Percentiles rank a stretch among this genome's conserved stretches.
Conservation (phyloP, 2,888 invertebrate genomes). For the Craniophora ligustri region DNA sequence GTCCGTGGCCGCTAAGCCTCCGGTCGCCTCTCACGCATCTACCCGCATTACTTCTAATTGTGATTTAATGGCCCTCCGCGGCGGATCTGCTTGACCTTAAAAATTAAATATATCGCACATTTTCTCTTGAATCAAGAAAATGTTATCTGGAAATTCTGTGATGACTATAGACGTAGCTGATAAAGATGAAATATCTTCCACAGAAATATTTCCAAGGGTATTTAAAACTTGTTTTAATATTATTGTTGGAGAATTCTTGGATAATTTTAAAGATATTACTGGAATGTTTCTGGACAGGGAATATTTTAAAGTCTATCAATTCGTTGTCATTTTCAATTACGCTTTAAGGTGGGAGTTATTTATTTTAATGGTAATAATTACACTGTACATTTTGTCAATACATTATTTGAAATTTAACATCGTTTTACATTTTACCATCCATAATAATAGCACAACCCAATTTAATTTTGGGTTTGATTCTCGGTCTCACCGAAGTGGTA, state of each 20-base stretch:
- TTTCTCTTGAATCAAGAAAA: conserved; percentile 56
- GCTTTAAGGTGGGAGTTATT: too few relatives aligned
- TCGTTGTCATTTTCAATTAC: too few relatives aligned
- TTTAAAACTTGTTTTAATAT: conserved; percentile 1
- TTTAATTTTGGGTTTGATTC: too few relatives aligned
- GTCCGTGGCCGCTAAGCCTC: conserved; percentile 72
- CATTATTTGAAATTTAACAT: too few relatives aligned
- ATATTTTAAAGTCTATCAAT: background rate
- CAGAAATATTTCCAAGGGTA: conserved; percentile 2
- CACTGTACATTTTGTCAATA: too few relatives aligned
- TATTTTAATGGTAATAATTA: too few relatives aligned
- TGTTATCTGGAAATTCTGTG: conserved; percentile 43
- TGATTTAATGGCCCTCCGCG: conserved; percentile 84
- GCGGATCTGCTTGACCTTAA: conserved; percentile 79
- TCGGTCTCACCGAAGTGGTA: too few relatives aligned
- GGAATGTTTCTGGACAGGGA: background rate
- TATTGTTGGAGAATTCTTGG: background rate
- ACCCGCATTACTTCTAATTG: conserved; percentile 87
- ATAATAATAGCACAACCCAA: too few relatives aligned
- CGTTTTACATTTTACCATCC: too few relatives aligned
- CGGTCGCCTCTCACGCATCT: conserved; percentile 80
- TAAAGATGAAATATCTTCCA: conserved; percentile 4
- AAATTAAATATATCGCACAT: conserved; percentile 72
- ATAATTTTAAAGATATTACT: background rate
- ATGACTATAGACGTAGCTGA: conserved; percentile 30